phyloP scores from a whole-genome alignment of 2,888 invertebrate species.

The Spicauda simplicius region DNA sequence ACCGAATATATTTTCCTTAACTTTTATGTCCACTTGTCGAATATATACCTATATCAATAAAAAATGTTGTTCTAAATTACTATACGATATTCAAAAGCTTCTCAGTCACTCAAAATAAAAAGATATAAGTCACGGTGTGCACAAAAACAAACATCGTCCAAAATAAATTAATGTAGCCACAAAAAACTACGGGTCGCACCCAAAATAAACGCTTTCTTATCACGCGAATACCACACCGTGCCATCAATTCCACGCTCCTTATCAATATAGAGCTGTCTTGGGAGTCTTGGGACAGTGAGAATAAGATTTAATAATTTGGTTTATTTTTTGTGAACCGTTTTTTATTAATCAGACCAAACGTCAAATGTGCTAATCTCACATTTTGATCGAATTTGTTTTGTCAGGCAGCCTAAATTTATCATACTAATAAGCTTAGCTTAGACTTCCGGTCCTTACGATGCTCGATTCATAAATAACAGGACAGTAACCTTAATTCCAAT shows the following conservation, averaged over 20 bases:
- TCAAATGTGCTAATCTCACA: slow-evolving; percentile 10
- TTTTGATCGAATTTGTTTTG: slow-evolving; percentile 32
- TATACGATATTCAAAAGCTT: no score
- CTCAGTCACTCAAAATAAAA: background rate
- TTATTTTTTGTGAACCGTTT: slow-evolving; percentile 26
- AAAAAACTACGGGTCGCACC: slow-evolving; percentile 29
- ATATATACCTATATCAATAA: no score
- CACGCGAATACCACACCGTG: slow-evolving; percentile 30
- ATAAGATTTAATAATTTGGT: slow-evolving; percentile 30
- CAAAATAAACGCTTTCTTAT: slow-evolving; percentile 33
- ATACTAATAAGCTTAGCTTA: slow-evolving; percentile 24
- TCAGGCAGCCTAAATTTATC: slow-evolving; percentile 18
- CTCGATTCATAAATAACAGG: background rate
- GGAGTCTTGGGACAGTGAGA: slow-evolving; percentile 33
- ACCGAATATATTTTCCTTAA: no score
- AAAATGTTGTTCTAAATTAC: no score
- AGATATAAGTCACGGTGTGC: slow-evolving; percentile 2
- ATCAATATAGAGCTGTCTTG: slow-evolving; percentile 34
- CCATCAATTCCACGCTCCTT: slow-evolving; percentile 33
- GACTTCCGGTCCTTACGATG: slow-evolving; percentile 9
- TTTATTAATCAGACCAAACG: slow-evolving; percentile 14
- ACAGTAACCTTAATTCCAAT: background rate
- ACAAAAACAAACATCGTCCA: slow-evolving; percentile 21
- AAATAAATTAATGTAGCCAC: slow-evolving; percentile 29
- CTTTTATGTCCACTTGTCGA: no score